Evolutionary conservation across 1,140 invertebrate species (phyloP).

Genomic region (Andricus grossulariae): DNA sequence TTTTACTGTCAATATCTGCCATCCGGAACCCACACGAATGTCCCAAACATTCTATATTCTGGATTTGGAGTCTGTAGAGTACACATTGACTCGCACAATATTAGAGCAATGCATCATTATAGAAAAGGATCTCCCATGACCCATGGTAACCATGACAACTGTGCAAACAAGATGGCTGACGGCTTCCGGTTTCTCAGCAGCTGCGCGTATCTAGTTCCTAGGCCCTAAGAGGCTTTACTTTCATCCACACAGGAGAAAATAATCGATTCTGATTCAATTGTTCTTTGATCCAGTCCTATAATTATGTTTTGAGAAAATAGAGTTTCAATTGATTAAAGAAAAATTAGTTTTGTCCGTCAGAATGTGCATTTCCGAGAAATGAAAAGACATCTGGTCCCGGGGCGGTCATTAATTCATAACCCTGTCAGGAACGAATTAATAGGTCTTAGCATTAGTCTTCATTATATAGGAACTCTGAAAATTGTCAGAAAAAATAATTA

Average conservation of each 20-base stretch:
- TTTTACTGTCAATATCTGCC: conserved; percentile 34
- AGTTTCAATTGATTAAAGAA: background rate
- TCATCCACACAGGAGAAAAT: conserved; percentile 31
- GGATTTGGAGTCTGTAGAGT: background rate
- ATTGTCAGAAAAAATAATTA: too few relatives aligned
- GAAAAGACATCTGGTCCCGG: too few relatives aligned
- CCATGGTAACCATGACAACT: conserved; percentile 72
- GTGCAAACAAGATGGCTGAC: conserved; percentile 75
- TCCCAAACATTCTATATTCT: background rate
- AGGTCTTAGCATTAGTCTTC: too few relatives aligned
- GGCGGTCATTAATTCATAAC: too few relatives aligned
- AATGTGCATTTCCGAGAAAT: too few relatives aligned
- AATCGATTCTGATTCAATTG: conserved; percentile 35
- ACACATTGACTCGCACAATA: conserved; percentile 32
- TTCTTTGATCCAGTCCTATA: background rate
- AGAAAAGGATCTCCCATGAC: conserved; percentile 65
- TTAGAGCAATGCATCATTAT: conserved; percentile 44
- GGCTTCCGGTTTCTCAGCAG: conserved; percentile 74
- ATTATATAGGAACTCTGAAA: too few relatives aligned
- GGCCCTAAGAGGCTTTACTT: conserved; percentile 45
- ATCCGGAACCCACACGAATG: conserved; percentile 29
- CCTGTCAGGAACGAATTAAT: too few relatives aligned
- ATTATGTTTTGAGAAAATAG: too few relatives aligned
- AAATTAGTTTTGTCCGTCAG: background rate
- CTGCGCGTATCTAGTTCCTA: conserved; percentile 75